phyloP scores from a whole-genome alignment of 1,140 invertebrate genomes.

The Drosophila nigromelanica region DNA sequence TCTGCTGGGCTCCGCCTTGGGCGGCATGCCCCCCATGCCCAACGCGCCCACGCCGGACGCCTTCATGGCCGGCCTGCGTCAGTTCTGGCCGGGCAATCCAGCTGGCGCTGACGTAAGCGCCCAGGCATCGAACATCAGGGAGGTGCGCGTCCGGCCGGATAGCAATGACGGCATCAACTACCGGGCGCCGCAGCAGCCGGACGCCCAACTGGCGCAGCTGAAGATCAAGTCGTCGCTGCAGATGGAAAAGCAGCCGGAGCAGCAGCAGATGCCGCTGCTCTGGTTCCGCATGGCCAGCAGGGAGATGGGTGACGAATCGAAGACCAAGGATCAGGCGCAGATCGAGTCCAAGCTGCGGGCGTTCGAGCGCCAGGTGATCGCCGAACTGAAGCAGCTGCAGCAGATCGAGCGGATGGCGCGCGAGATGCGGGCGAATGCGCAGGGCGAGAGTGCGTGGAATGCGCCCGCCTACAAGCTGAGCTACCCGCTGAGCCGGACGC shows the following conservation, averaged over 20 bases:
- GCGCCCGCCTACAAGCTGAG: constrained; percentile 39
- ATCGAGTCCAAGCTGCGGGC: constrained; percentile 62
- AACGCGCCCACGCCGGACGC: not conserved
- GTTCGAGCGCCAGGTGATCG: constrained; percentile 74
- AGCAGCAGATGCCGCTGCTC: constrained; percentile 50
- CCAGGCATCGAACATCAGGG: constrained; percentile 69
- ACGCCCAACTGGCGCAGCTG: constrained; percentile 41
- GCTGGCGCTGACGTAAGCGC: not conserved
- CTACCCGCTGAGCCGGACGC: constrained; percentile 64
- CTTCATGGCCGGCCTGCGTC: constrained; percentile 40
- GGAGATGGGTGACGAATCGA: not conserved
- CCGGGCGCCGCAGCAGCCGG: constrained; percentile 13
- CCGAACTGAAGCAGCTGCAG: constrained; percentile 66
- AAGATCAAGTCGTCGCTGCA: constrained; percentile 50
- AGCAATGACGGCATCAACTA: not conserved
- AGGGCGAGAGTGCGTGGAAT: not conserved
- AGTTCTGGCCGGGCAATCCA: constrained; percentile 31
- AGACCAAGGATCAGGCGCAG: constrained; percentile 43
- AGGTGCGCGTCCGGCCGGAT: constrained; percentile 68
- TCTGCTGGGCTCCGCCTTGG: constrained; percentile 36
- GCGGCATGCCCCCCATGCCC: not conserved
- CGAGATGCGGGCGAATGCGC: constrained; percentile 57
- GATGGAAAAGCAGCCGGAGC: constrained; percentile 22
- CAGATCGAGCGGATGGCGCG: constrained; percentile 72
- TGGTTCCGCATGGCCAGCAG: constrained; percentile 61